Conservation (phyloP, 2,797 vertebrate genomes). For the Sparidentex hasta region DNA sequence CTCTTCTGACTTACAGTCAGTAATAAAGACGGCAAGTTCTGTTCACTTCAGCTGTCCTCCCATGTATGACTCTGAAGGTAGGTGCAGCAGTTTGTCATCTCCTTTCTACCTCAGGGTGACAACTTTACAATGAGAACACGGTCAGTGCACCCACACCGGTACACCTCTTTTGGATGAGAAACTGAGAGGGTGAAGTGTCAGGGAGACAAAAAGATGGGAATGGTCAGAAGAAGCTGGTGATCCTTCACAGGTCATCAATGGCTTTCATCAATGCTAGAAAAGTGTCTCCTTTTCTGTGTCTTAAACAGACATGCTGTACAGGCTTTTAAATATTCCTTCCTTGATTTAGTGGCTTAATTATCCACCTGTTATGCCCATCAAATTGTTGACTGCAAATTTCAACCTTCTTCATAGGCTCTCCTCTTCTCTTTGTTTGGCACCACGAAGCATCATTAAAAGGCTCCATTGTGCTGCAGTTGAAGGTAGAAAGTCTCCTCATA, state of each 20-base stretch:
- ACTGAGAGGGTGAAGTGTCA: not conserved
- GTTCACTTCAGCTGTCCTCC: not conserved
- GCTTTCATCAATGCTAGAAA: too few species aligned
- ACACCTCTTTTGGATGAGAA: not conserved
- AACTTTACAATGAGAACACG: not conserved
- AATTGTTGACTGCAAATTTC: too few species aligned
- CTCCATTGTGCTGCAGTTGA: not conserved
- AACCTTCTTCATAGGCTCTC: too few species aligned
- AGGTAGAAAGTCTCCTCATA: not conserved
- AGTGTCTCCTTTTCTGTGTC: too few species aligned
- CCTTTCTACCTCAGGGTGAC: not conserved
- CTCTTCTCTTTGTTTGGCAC: too few species aligned
- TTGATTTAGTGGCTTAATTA: too few species aligned
- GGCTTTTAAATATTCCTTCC: too few species aligned
- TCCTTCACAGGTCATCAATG: not conserved
- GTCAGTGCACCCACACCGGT: not conserved
- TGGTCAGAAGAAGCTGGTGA: not conserved
- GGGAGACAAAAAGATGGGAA: not conserved
- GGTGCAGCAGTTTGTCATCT: conserved; percentile 1
- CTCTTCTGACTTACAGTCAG: not conserved
- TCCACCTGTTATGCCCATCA: too few species aligned
- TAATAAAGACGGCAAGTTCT: too few species aligned
- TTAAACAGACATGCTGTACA: too few species aligned
- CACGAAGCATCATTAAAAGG: not conserved
- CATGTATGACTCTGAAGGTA: conserved; percentile 7